Evolutionary conservation across 2,797 vertebrate species (phyloP), one percentile per base, ranked within the genome.

Genomic region (Parauchenoglanis punctatus): DNA sequence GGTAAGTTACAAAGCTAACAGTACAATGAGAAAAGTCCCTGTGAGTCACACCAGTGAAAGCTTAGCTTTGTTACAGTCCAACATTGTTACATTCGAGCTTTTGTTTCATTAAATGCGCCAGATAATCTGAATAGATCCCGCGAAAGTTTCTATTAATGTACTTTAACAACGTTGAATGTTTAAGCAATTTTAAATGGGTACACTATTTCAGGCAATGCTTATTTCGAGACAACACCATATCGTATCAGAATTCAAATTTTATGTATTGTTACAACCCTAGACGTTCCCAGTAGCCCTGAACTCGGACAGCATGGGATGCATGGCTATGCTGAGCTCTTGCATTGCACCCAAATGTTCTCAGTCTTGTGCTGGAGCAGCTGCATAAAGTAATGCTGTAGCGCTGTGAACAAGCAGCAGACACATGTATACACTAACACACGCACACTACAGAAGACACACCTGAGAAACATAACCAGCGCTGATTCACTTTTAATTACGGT

Each of bases 311-410:
- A 52, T 25, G 63, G 7, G 35, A 3, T 17, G 67, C 56, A 54
- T 11, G n/a, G 85, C 13, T 67, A 73, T 31, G 25, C 25, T 80
- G 35, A 40, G 40, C 35, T 77, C 54, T 83, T 58, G 61, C 78
- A 31, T 44, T 54, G 44, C 72, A 85, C n/a, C 59, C 87, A 40
- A 67, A 86, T 88, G 84, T 63, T 35, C 70, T 63, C 35, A 52
- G 54, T 35, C 58, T 65, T 63, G 87, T 52, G 70, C 18, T 61
- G n/a, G 58, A 88, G 49, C 84, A 88, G 87, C 84, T 88, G 84
- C 68, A 77, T 77, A 31, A 85, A 82, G 56, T 46, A 18, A 70
- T 12, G 23, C 49, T 72, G 17, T 70, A 49, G 28, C n/a, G 35
- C 49, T 59, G 4, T 70, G 61, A 72, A 73, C 52, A 56, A 52